Conservation (phyloP, 2,888 invertebrate species). For the Chrysopilus asiliformis region DNA sequence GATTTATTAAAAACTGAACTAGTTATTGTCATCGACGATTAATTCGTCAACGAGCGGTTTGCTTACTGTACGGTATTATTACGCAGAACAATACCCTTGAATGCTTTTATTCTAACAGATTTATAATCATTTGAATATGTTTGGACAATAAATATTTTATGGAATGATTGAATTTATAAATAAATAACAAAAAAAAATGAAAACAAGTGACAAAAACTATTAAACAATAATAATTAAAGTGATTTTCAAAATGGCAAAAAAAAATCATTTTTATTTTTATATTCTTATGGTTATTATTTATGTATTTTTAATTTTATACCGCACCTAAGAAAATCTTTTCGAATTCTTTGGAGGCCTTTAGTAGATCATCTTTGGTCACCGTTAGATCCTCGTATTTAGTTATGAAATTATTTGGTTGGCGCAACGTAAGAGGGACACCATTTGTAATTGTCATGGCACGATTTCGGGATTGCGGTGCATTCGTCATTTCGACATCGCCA, state of each 20-base stretch:
- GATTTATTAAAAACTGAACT: too few species aligned
- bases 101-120: not conserved
- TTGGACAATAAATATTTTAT: conserved; percentile 2
- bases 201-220: not conserved
- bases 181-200: conserved; percentile 3
- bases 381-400: conserved; percentile 26
- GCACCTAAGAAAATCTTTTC: conserved; percentile 27
- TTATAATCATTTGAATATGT: not conserved
- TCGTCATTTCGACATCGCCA: not conserved
- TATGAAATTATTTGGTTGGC: conserved; percentile 7
- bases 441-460: conserved; percentile 23
- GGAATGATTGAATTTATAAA: conserved; percentile 1
- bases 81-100: too few species aligned
- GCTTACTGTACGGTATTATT: too few species aligned
- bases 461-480: conserved; percentile 14
- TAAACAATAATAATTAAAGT: conserved; percentile 1
- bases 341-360: conserved; percentile 23
- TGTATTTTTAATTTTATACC: too few species aligned
- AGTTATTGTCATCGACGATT: too few species aligned
- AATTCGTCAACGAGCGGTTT: too few species aligned
- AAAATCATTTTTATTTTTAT: conserved; percentile 3
- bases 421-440: conserved; percentile 13
- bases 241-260: not conserved
- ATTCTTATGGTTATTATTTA: too few species aligned
- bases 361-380: conserved; percentile 27